These are phyloP conservation scores for Drosophila suboccidentalis DNA, from an alignment of 2,888 invertebrate genomes.

Conservation along the genomic window DNA sequence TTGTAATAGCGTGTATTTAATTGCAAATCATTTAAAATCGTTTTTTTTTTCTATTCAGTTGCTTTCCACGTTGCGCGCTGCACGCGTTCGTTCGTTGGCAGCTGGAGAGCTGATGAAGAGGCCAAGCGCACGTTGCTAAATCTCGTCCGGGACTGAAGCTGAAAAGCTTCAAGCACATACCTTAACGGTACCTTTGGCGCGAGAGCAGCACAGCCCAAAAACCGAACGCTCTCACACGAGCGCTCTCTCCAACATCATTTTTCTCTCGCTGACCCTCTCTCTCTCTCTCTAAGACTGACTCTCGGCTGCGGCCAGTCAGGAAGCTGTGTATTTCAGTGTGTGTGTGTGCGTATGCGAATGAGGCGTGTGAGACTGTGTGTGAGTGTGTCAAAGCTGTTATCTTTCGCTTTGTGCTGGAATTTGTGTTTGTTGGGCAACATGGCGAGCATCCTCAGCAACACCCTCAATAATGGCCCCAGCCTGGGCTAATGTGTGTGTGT, in stretches of 20 bases:
- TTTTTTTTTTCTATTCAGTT: slow-evolving; percentile 29
- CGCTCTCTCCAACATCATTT: too few relatives aligned
- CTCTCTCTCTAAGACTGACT: slow-evolving; percentile 3
- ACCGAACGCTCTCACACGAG: slow-evolving; percentile 9
- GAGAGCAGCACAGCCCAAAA: slow-evolving; percentile 36
- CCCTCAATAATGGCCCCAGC: slow-evolving; percentile 68
- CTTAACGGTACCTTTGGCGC: slow-evolving; percentile 67
- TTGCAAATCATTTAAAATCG: slow-evolving; percentile 11
- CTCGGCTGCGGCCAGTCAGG: slow-evolving; percentile 35
- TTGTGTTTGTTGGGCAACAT: slow-evolving; percentile 79
- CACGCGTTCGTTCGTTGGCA: slow-evolving; percentile 56
- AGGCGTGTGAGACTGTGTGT: slow-evolving; percentile 3
- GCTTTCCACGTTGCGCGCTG: slow-evolving; percentile 49
- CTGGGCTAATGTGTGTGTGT: slow-evolving; percentile 50
- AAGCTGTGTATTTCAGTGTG: slow-evolving; percentile 34
- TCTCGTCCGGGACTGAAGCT: slow-evolving; percentile 85
- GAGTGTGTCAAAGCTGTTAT: slow-evolving; percentile 64
- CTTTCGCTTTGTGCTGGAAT: slow-evolving; percentile 74
- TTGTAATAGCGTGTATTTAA: slow-evolving; percentile 17
- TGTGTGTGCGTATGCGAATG: slow-evolving; percentile 7
- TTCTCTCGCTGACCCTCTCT: too few relatives aligned
- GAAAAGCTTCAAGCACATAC: slow-evolving; percentile 72
- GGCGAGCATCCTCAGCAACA: slow-evolving; percentile 77
- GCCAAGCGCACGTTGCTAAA: slow-evolving; percentile 79
- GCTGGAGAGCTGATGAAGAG: slow-evolving; percentile 33